Evolutionary conservation across 1,140 invertebrate species (phyloP).

Genomic region (Cydia strobilella): DNA sequence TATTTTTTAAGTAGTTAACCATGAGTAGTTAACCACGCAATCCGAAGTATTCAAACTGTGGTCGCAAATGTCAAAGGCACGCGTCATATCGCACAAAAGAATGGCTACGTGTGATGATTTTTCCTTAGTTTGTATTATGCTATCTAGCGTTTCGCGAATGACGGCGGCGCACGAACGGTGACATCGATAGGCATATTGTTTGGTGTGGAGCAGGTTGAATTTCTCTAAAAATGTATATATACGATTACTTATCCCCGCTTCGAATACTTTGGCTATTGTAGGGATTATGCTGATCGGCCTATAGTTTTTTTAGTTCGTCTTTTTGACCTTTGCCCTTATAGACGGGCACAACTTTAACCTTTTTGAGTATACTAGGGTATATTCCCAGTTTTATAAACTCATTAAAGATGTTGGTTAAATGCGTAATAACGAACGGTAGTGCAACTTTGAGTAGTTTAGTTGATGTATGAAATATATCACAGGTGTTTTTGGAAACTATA

Average conservation of each 20-base stretch:
- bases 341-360: neutral
- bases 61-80: neutral
- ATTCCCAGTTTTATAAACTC: neutral
- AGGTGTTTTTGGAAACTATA: neutral
- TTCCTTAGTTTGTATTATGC: neutral
- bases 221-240: neutral
- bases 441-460: neutral
- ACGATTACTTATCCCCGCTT: neutral
- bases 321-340: neutral
- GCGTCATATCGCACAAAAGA: neutral
- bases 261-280: neutral
- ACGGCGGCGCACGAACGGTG: neutral
- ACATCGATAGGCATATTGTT: neutral
- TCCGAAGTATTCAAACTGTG: no score
- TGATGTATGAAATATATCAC: neutral
- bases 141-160: neutral
- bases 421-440: neutral
- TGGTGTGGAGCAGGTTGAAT: neutral
- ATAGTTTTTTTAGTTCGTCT: neutral
- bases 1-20: no score
- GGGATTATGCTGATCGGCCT: neutral
- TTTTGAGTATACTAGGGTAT: neutral
- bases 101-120: neutral
- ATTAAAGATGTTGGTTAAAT: neutral
- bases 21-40: no score